Conservation (phyloP, 2,888 invertebrate species). For the Cosmia pyralina region DNA sequence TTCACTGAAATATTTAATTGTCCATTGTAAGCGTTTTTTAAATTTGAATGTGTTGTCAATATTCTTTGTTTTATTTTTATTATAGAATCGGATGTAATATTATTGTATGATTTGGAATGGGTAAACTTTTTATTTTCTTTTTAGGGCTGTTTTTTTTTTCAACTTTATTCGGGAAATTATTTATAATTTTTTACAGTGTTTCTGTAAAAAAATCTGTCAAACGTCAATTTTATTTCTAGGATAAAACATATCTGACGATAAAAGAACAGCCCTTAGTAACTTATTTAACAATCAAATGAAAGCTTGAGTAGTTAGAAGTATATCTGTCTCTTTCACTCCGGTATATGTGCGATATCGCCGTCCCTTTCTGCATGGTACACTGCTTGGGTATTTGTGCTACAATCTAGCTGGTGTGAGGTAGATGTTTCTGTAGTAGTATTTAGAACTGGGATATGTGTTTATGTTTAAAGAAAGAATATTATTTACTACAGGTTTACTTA, state of each 20-base stretch:
- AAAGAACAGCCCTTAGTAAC: constrained; percentile 1
- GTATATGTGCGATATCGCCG: constrained; percentile 64
- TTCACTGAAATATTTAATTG: neutral
- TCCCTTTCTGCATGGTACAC: constrained; percentile 78
- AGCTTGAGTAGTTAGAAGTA: constrained; percentile 71
- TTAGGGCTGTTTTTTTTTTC: constrained; percentile 14
- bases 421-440: constrained; percentile 44
- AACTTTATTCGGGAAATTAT: neutral
- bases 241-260: neutral
- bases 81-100: constrained; percentile 4
- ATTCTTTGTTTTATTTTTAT: constrained; percentile 15
- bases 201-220: neutral
- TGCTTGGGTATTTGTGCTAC: constrained; percentile 81
- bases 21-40: constrained; percentile 11
- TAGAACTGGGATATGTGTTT: constrained; percentile 55
- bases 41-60: constrained; percentile 5
- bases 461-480: constrained; percentile 21
- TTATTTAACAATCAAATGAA: constrained; percentile 43
- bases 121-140: constrained; percentile 13
- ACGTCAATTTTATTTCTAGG: neutral
- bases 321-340: constrained; percentile 68
- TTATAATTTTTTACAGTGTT: neutral
- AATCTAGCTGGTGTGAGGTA: constrained; percentile 65
- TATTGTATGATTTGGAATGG: constrained; percentile 11
- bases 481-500: constrained; percentile 29